Conservation (phyloP, 2,888 invertebrate species). For the Conistra vaccinii region DNA sequence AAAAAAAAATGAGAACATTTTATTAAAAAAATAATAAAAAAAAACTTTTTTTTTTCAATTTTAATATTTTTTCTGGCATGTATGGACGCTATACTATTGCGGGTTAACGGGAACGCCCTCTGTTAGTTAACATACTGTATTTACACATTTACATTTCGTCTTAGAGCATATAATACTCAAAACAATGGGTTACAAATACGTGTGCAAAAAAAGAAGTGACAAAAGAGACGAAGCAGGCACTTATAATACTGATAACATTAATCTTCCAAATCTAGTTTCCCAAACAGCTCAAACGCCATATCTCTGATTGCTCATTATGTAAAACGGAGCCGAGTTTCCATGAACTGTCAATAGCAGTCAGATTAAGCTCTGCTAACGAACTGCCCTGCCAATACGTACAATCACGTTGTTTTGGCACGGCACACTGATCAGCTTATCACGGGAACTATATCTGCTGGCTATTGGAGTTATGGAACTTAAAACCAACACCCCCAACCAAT, state of each 20-base stretch:
- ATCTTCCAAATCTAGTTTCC: constrained; percentile 1
- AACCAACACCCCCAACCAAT: background rate
- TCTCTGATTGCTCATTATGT: constrained; percentile 31
- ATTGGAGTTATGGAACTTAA: background rate
- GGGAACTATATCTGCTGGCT: background rate
- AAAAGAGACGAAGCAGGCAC: background rate
- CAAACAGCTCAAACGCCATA: constrained; percentile 4
- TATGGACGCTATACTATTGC: no score
- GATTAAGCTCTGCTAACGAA: constrained; percentile 51
- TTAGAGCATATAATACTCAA: background rate
- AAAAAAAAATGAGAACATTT: no score
- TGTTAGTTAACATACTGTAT: no score
- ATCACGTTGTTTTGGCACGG: constrained; percentile 25
- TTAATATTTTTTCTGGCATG: no score
- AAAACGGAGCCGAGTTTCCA: constrained; percentile 1
- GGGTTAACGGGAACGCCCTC: no score
- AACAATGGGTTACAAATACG: background rate
- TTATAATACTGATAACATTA: background rate
- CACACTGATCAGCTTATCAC: background rate
- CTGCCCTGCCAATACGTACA: constrained; percentile 15
- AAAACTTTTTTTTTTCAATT: no score
- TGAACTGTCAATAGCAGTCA: constrained; percentile 11
- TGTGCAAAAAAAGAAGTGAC: background rate
- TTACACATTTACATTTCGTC: background rate
- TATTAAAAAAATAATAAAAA: no score